Percentiles rank a stretch among this genome's conserved stretches.
Evolutionary conservation across 1,140 invertebrate species (phyloP).

Genomic region (Drosophila kohkoa): DNA sequence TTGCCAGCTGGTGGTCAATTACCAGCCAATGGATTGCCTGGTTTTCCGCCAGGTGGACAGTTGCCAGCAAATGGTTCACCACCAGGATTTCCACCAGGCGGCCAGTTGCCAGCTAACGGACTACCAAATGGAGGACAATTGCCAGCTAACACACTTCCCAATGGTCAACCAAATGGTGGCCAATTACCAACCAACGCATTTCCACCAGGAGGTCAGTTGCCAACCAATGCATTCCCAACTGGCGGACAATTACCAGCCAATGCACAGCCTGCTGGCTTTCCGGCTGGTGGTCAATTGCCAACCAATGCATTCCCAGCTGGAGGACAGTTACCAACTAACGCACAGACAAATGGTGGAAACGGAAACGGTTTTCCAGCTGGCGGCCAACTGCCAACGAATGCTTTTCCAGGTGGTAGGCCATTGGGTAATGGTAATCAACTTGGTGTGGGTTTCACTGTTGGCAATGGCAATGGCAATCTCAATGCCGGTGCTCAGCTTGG

Average conservation of each 20-base stretch:
- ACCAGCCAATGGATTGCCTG: slow-evolving; percentile 20
- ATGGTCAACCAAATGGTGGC: background rate
- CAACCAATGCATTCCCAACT: slow-evolving; percentile 19
- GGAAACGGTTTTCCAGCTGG: background rate
- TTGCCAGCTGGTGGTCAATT: slow-evolving; percentile 32
- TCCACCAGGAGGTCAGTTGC: slow-evolving; percentile 12
- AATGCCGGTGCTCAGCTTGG: slow-evolving; percentile 28
- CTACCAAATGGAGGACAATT: slow-evolving; percentile 27
- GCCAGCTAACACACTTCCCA: slow-evolving; percentile 28
- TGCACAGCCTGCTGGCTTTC: slow-evolving; percentile 26
- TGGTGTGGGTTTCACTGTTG: slow-evolving; percentile 15
- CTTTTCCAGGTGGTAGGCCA: background rate
- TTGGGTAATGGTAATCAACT: slow-evolving; percentile 45
- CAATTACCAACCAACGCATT: slow-evolving; percentile 33
- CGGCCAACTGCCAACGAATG: background rate
- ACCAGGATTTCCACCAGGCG: background rate
- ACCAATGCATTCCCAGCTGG: slow-evolving; percentile 15
- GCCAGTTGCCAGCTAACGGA: slow-evolving; percentile 16
- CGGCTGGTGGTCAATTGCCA: slow-evolving; percentile 46
- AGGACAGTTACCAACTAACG: slow-evolving; percentile 35
- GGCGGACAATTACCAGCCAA: slow-evolving; percentile 24
- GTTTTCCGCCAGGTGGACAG: slow-evolving; percentile 24
- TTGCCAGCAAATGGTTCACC: slow-evolving; percentile 23
- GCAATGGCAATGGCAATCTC: slow-evolving; percentile 21
- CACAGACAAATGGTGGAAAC: background rate